Percentiles rank a stretch among this genome's conserved stretches.
Evolutionary conservation across 2,888 invertebrate genomes (phyloP).

Genomic region (Quadriops clusia): DNA sequence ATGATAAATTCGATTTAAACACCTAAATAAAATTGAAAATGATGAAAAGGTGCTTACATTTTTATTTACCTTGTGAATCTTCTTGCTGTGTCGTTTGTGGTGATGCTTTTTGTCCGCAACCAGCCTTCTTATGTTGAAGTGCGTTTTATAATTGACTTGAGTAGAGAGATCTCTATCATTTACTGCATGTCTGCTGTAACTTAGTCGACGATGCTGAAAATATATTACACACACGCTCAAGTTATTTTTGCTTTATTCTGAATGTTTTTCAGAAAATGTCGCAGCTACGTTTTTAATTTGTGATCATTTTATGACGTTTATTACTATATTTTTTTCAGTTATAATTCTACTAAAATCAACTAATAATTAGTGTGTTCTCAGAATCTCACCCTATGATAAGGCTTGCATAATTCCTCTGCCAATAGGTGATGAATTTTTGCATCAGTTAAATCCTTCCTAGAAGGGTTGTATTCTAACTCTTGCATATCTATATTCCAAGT

Average conservation of each 20-base stretch:
- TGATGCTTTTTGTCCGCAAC: constrained; percentile 77
- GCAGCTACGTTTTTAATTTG: no score
- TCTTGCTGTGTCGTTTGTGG: constrained; percentile 65
- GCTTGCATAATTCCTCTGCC: constrained; percentile 79
- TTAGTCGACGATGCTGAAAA: constrained; percentile 72
- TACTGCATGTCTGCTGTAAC: constrained; percentile 85
- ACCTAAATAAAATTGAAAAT: no score
- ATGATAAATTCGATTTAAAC: no score
- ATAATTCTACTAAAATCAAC: no score
- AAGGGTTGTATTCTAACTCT: constrained; percentile 85
- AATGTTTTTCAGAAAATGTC: no score
- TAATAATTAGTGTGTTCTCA: constrained; percentile 1
- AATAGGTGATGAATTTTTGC: constrained; percentile 88
- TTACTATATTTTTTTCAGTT: no score
- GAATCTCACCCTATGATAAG: constrained; percentile 68
- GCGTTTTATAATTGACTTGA: constrained; percentile 78
- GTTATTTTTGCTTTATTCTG: no score
- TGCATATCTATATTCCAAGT: constrained; percentile 89
- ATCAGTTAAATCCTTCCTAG: constrained; percentile 84
- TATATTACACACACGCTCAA: no score
- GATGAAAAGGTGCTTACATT: no score
- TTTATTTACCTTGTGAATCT: constrained; percentile 69
- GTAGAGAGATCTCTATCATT: constrained; percentile 79
- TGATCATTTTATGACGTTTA: no score
- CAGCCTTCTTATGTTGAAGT: constrained; percentile 77